Conservation (phyloP, 2,888 invertebrate species). For the Camptogramma bilineatum region DNA sequence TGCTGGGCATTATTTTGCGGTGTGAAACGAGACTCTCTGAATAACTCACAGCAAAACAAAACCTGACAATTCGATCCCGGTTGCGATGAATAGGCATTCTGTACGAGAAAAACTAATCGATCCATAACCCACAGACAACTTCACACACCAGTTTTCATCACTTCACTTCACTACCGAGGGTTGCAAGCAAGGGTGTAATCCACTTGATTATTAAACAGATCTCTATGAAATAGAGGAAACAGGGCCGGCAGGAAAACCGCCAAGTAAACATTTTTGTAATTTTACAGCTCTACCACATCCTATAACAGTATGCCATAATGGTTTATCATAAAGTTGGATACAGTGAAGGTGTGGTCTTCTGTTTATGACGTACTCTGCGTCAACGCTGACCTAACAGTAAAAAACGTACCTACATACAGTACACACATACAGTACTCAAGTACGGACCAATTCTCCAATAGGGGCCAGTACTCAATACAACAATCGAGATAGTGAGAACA, state of each 20-base stretch:
- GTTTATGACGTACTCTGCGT: constrained; percentile 7
- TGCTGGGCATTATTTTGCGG: constrained; percentile 12
- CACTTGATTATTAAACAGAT: constrained; percentile 28
- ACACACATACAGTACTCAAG: too few relatives aligned
- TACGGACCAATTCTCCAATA: too few relatives aligned
- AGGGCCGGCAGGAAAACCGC: constrained; percentile 64
- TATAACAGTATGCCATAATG: constrained; percentile 66
- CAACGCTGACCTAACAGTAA: background rate
- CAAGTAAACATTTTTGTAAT: constrained; percentile 69
- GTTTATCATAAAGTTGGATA: constrained; percentile 64
- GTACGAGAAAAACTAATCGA: constrained; percentile 19
- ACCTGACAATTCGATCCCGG: background rate
- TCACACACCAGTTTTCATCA: constrained; percentile 13
- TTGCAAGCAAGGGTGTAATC: constrained; percentile 18
- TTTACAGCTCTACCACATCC: constrained; percentile 72
- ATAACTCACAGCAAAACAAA: constrained; percentile 15
- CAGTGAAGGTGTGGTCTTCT: constrained; percentile 39
- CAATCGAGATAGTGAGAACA: too few relatives aligned
- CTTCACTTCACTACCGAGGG: constrained; percentile 22
- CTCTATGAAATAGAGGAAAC: constrained; percentile 27
- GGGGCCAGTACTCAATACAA: too few relatives aligned
- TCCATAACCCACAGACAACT: constrained; percentile 29
- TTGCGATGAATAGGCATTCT: constrained; percentile 5
- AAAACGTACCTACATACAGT: constrained; percentile 1
- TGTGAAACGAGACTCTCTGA: constrained; percentile 11